Base-by-base conservation (phyloP, 2,797 vertebrate genomes). In the Stomatorhinus walkeri region DNA sequence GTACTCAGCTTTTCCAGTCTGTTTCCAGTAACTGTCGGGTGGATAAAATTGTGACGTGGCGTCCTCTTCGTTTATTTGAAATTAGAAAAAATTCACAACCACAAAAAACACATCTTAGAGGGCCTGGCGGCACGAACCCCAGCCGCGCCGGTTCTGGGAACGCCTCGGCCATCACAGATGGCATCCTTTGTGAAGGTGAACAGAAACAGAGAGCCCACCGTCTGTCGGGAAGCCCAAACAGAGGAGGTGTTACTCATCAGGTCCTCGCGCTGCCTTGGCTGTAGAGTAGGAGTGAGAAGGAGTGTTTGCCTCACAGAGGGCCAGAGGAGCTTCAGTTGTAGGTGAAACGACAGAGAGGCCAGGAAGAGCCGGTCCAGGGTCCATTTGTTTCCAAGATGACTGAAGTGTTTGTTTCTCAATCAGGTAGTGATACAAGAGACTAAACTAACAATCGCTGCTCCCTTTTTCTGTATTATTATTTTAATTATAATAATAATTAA, bases 1-100 rank as follows among this genome's bases (percentile, higher is more conserved):
- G 7, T n/a, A 9, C 24, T 28, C 56, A 1, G 52, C 10, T 59
- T 87, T 59, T 51, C 85, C 12, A 56, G 49, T 19, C 49, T n/a
- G 32, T 54, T 87, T 59, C 52, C 85, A 59, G 52, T 85, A 85
- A 85, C 22, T 22, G 83, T 14, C 10, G 49, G 12, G 83, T 85
- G 36, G 46, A 46, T 79, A 79, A 85, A 54, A 85, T 87, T 87
- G 52, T 87, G 85, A 59, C 28, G 85, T 43, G 85, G 49, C 51
- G 8, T 40, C 56, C 32, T 36, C 48, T 87, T 59, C 2, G 19
- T 87, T 87, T 87, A 87, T 59, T 59, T 48, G 52, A 87, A 87
- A 87, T 56, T 32, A 56, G 16, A 87, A 86, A 54, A 52, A 87
- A 56, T 22, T 22, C 32, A 28, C 28, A n/a, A 87, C 85, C 85